Evolutionary conservation across 2,888 invertebrate species (phyloP).

Genomic region (Sinopyrophorus schimmeli): DNA sequence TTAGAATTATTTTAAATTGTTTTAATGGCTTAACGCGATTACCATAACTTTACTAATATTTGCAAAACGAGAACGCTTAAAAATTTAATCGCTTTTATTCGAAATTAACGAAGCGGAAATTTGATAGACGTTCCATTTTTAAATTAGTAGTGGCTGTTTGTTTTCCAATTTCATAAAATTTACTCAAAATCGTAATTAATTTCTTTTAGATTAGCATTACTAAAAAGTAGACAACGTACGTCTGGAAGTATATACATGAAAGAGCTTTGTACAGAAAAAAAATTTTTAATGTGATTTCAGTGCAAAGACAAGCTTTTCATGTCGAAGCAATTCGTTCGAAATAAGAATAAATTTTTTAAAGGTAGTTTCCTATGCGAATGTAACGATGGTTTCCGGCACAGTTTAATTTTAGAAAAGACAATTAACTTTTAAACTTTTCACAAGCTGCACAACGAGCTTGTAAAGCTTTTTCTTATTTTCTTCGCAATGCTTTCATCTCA

Average conservation of each 20-base stretch:
- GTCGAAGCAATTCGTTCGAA: too few relatives aligned
- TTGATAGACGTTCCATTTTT: not conserved
- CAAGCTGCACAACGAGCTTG: not conserved
- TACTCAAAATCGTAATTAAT: not conserved
- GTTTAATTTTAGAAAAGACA: slow-evolving; percentile 17
- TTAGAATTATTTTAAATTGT: too few relatives aligned
- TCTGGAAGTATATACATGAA: too few relatives aligned
- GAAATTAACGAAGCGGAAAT: slow-evolving; percentile 2
- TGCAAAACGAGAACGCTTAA: not conserved
- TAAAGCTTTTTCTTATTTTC: slow-evolving; percentile 7
- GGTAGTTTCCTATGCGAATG: slow-evolving; percentile 1
- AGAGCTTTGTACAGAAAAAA: too few relatives aligned
- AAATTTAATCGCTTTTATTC: slow-evolving; percentile 1
- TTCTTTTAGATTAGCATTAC: too few relatives aligned
- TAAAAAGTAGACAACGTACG: too few relatives aligned
- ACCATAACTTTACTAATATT: too few relatives aligned
- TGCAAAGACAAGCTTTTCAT: too few relatives aligned
- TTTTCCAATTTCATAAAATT: too few relatives aligned
- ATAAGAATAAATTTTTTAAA: too few relatives aligned
- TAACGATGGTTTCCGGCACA: not conserved
- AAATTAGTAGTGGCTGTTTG: not conserved
- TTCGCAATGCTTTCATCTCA: slow-evolving; percentile 13
- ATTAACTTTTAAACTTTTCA: slow-evolving; percentile 10
- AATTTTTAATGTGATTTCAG: too few relatives aligned
- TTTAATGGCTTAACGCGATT: too few relatives aligned